phyloP scores from a whole-genome alignment of 2,888 invertebrate genomes.

The Hirtodrosophila trivittata region DNA sequence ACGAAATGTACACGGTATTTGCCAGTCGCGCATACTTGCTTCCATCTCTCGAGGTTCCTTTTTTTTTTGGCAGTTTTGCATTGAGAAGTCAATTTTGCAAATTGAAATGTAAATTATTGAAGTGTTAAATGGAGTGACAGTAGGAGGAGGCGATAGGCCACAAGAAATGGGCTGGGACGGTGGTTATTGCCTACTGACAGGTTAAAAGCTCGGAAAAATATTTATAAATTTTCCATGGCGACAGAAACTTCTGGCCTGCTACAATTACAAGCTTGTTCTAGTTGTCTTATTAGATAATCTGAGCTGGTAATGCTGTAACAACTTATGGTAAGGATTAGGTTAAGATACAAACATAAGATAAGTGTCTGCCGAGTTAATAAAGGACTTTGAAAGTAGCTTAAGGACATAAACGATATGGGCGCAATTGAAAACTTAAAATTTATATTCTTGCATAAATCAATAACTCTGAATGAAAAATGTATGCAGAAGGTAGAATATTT shows the following conservation, averaged over 20 bases:
- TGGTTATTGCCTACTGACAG: conserved; percentile 39
- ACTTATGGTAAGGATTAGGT: too few species aligned
- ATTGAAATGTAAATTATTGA: conserved; percentile 69
- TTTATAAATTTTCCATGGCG: conserved; percentile 19
- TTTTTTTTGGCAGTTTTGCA: conserved; percentile 23
- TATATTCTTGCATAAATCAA: too few species aligned
- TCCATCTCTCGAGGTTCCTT: too few species aligned
- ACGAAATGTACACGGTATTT: neutral
- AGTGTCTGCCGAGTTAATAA: too few species aligned
- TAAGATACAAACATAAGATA: too few species aligned
- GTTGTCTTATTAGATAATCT: too few species aligned
- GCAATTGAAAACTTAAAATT: too few species aligned
- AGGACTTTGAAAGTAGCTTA: too few species aligned
- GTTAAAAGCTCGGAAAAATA: conserved; percentile 32
- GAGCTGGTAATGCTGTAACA: too few species aligned
- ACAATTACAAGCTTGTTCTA: neutral
- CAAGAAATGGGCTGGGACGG: conserved; percentile 5
- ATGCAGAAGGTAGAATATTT: too few species aligned
- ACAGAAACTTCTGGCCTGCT: neutral
- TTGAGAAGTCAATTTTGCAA: conserved; percentile 59
- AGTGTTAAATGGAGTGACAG: conserved; percentile 37
- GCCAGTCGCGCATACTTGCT: neutral
- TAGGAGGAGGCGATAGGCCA: neutral
- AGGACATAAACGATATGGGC: too few species aligned
- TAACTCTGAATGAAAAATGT: too few species aligned